Conservation (phyloP, 2,113 vertebrate genomes). For the Arvicanthis niloticus region DNA sequence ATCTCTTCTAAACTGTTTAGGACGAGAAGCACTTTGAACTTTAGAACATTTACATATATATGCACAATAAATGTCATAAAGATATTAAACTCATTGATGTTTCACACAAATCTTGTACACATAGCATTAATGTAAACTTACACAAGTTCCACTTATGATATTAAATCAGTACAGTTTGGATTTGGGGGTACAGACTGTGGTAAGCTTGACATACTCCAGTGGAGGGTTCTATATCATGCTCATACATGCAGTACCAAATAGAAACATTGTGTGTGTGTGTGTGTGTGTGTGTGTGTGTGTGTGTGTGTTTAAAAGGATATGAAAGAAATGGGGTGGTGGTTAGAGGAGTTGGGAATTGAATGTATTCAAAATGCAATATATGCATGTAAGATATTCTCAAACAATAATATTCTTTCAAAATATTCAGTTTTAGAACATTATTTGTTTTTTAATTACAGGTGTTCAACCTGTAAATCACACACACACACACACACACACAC, state of each 20-base stretch:
- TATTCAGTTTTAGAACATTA: background rate
- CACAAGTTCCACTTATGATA: background rate
- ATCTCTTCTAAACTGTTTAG: background rate
- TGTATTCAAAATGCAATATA: background rate
- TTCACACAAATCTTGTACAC: background rate
- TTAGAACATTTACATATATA: background rate
- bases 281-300: too few species aligned
- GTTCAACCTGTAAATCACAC: background rate
- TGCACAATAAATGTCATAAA: background rate
- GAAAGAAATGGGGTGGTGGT: accelerated
- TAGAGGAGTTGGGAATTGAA: background rate
- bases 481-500: background rate
- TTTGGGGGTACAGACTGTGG: background rate
- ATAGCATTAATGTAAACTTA: background rate
- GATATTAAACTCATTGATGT: background rate
- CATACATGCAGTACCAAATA: background rate
- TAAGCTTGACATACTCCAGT: background rate
- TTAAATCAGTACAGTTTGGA: background rate
- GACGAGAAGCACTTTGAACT: background rate
- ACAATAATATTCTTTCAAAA: too few species aligned
- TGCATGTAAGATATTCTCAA: background rate
- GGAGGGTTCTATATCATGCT: too few species aligned
- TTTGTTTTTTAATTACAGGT: background rate
- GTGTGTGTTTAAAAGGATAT: background rate
- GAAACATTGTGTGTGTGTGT: too few species aligned